Conservation (phyloP, 2,888 invertebrate genomes). For the Phalera bucephala region DNA sequence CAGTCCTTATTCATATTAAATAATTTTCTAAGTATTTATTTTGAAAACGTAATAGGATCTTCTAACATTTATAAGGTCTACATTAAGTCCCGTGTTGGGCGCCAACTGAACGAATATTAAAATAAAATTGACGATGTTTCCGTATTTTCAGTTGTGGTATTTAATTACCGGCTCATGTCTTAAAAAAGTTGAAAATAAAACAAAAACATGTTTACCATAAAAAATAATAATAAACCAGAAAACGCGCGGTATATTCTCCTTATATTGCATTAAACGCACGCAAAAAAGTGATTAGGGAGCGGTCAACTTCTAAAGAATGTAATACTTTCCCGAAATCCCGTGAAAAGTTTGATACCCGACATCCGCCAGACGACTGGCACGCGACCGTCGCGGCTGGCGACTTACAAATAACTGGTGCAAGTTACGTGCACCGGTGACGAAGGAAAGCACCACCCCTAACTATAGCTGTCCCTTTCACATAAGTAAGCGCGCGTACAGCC, state of each 20-base stretch:
- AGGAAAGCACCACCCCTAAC: constrained; percentile 59
- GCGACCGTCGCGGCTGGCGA: constrained; percentile 47
- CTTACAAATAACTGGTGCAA: constrained; percentile 69
- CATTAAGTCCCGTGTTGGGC: constrained; percentile 43
- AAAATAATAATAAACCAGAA: constrained; percentile 46
- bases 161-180: constrained; percentile 13
- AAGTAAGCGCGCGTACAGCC: constrained; percentile 44
- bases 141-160: no score
- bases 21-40: no score
- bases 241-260: constrained; percentile 53
- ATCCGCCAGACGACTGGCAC: constrained; percentile 27
- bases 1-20: constrained; percentile 33
- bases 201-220: constrained; percentile 20
- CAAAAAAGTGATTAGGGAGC: constrained; percentile 73
- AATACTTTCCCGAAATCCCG: constrained; percentile 67
- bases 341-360: constrained; percentile 70
- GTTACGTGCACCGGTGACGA: constrained; percentile 49
- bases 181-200: no score
- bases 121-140: constrained; percentile 15
- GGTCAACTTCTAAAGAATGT: constrained; percentile 48
- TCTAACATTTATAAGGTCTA: no score
- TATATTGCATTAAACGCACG: constrained; percentile 68
- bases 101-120: constrained; percentile 19
- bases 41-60: no score
- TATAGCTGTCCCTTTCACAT: constrained; percentile 58